Evolutionary conservation across 2,888 invertebrate genomes (phyloP).

Genomic region (Dioctria linearis): DNA sequence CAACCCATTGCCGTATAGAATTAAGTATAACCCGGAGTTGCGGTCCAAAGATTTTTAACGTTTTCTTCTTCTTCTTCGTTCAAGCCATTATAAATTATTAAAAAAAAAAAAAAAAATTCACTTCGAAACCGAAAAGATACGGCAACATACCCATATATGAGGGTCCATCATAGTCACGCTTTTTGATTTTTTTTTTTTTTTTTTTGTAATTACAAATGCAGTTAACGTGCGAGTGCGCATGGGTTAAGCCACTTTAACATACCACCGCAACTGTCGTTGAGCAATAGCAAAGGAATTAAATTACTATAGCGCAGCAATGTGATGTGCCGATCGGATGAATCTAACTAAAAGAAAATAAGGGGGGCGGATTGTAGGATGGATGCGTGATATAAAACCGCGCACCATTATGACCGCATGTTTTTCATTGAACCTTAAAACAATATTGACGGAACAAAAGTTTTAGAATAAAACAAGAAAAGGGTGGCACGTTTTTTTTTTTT

Average conservation of each 20-base stretch:
- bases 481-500: too few relatives aligned
- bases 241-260: constrained; percentile 1
- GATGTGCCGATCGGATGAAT: too few relatives aligned
- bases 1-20: constrained; percentile 8
- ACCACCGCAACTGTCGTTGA: constrained; percentile 1
- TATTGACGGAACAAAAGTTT: too few relatives aligned
- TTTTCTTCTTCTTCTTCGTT: not conserved
- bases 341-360: too few relatives aligned
- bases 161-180: constrained; percentile 31
- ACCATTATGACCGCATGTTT: too few relatives aligned
- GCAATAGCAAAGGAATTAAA: too few relatives aligned
- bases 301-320: too few relatives aligned
- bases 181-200: constrained; percentile 7
- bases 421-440: too few relatives aligned
- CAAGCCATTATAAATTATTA: not conserved
- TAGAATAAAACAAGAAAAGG: too few relatives aligned
- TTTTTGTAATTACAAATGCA: not conserved
- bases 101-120: not conserved
- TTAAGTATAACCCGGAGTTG: constrained; percentile 16
- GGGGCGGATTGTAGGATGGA: too few relatives aligned
- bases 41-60: constrained; percentile 27
- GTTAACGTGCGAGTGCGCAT: not conserved
- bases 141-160: not conserved
- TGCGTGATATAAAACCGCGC: too few relatives aligned
- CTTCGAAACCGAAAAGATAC: not conserved